A percentile compares a stretch with the other conserved stretches of the same genome.
Conservation (phyloP, 2,113 vertebrate species). For the Chauna torquata region DNA sequence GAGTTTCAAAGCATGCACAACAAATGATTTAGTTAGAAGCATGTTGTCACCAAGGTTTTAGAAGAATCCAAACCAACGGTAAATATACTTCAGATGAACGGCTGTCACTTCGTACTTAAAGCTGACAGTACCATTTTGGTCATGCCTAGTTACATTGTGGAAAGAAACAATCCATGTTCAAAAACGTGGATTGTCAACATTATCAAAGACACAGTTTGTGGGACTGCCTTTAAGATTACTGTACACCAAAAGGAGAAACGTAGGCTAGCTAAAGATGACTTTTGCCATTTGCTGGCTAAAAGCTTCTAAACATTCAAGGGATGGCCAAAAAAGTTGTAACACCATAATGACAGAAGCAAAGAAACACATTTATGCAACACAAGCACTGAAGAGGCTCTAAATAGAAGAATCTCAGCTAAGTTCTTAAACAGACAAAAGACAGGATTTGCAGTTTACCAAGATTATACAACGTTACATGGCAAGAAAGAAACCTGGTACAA, state of each 20-base stretch:
- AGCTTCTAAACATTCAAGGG: background rate
- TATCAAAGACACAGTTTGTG: background rate
- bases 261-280: background rate
- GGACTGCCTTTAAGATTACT: background rate
- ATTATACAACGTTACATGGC: rapidly evolving
- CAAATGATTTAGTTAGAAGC: background rate
- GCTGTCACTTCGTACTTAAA: background rate
- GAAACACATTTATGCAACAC: background rate
- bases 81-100: background rate
- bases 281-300: background rate
- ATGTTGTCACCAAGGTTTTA: background rate
- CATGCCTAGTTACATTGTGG: background rate
- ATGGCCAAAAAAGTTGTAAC: background rate
- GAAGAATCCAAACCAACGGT: background rate
- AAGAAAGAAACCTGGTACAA: background rate
- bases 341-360: rapidly evolving
- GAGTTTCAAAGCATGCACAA: background rate
- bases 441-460: background rate
- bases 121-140: background rate
- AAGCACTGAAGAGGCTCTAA: background rate
- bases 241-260: background rate
- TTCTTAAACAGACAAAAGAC: background rate
- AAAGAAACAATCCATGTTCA: background rate
- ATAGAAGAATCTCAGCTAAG: background rate
- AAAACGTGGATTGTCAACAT: background rate